phyloP scores from a whole-genome alignment of 92 coral and sea anemone species.

The Hydrozoanthus gracilis region DNA sequence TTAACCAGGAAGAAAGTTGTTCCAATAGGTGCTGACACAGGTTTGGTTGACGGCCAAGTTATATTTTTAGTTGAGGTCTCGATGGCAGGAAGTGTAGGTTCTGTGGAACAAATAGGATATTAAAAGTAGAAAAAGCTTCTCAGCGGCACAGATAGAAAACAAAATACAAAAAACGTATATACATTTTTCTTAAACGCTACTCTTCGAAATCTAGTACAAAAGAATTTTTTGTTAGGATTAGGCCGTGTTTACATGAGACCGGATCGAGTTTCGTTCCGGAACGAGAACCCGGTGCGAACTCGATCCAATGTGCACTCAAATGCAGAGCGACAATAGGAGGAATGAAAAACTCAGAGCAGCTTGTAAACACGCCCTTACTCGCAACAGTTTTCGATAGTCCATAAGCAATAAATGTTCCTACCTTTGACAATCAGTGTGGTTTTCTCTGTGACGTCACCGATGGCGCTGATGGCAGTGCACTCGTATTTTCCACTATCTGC shows the following conservation, averaged over 20 bases:
- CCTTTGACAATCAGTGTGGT: conserved; percentile 36
- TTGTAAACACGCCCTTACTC: too few relatives aligned
- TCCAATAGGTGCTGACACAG: conserved; percentile 30
- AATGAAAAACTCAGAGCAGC: too few relatives aligned
- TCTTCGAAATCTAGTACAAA: not conserved
- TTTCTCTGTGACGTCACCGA: conserved; percentile 49
- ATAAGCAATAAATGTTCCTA: not conserved
- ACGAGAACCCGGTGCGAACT: too few relatives aligned
- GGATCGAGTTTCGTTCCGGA: too few relatives aligned
- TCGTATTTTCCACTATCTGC: conserved; percentile 60
- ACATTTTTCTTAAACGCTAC: not conserved
- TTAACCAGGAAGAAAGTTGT: conserved; percentile 19
- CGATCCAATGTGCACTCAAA: too few relatives aligned
- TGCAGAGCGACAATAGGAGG: too few relatives aligned
- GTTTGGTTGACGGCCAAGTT: conserved; percentile 34
- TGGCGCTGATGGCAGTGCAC: conserved; percentile 57
- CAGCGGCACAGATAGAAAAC: too few relatives aligned
- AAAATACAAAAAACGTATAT: too few relatives aligned
- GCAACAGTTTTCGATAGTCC: too few relatives aligned
- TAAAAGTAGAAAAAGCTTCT: not conserved
- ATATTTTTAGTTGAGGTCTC: conserved; percentile 21
- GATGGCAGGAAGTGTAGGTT: conserved; percentile 19
- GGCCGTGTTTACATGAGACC: too few relatives aligned
- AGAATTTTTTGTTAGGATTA: too few relatives aligned
- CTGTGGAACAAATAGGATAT: not conserved